Conservation (phyloP, 35 echinoderm and acorn worm genomes). For the Strongylocentrotus purpuratus region DNA sequence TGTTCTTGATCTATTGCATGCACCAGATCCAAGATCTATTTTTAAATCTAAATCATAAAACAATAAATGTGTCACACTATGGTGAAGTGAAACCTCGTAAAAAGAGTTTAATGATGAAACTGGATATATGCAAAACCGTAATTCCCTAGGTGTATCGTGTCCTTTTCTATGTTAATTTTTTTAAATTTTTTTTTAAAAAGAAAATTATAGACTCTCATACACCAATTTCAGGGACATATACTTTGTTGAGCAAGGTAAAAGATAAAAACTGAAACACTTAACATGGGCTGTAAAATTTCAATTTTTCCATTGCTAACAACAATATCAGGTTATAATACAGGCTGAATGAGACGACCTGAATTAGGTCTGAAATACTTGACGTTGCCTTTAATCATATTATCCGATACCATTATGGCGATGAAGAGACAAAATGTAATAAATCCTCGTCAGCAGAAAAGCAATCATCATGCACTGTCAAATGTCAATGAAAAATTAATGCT, state of each 20-base stretch:
- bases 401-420: too few species aligned
- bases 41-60: neutral
- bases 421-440: too few species aligned
- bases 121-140: neutral
- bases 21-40: neutral
- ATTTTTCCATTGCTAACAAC: too few species aligned
- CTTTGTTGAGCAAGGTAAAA: neutral
- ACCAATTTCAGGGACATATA: neutral
- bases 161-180: neutral
- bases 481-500: too few species aligned
- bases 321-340: too few species aligned
- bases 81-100: neutral
- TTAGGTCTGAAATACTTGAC: too few species aligned
- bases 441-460: too few species aligned
- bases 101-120: conserved; percentile 11
- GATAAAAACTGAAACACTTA: neutral
- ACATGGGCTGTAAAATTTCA: too few species aligned
- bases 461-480: too few species aligned
- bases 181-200: too few species aligned
- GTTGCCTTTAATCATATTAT: too few species aligned
- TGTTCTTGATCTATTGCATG: neutral
- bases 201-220: neutral
- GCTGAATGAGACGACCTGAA: too few species aligned
- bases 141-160: neutral
- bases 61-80: neutral